These are phyloP conservation scores for Leptosomus discolor DNA, from an alignment of 2,113 vertebrate species.

Conservation along the genomic window DNA sequence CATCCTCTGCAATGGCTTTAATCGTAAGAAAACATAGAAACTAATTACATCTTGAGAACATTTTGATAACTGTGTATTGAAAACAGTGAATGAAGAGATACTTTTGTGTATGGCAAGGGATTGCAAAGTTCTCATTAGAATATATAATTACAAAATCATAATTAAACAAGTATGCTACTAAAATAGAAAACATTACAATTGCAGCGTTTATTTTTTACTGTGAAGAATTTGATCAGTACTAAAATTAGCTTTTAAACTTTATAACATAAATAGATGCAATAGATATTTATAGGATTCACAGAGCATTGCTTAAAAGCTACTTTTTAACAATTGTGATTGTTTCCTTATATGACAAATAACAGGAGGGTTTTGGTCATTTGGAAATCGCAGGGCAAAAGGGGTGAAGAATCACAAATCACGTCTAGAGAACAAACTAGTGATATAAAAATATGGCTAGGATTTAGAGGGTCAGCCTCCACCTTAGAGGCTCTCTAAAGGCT, in stretches of 20 bases:
- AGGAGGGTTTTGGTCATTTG: neutral
- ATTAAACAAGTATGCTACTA: neutral
- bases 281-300: neutral
- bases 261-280: neutral
- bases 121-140: neutral
- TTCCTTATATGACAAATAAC: neutral
- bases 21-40: constrained; percentile 45
- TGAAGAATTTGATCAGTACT: neutral
- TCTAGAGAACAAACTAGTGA: neutral
- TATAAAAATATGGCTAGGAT: neutral
- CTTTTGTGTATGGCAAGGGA: neutral
- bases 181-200: neutral
- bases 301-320: neutral
- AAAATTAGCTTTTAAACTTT: neutral
- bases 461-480: neutral
- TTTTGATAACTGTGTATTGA: constrained; percentile 30
- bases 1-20: constrained; percentile 42
- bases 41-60: constrained; percentile 46
- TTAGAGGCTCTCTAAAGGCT: neutral
- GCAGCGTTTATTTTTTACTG: neutral
- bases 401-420: rapidly evolving
- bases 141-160: neutral
- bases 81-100: constrained; percentile 32
- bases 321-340: neutral
- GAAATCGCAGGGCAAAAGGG: neutral